A percentile compares a stretch with the other conserved stretches of the same genome.
These are phyloP conservation scores for Alfaro cultratus DNA, from an alignment of 2,797 vertebrate species.

Conservation along the genomic window DNA sequence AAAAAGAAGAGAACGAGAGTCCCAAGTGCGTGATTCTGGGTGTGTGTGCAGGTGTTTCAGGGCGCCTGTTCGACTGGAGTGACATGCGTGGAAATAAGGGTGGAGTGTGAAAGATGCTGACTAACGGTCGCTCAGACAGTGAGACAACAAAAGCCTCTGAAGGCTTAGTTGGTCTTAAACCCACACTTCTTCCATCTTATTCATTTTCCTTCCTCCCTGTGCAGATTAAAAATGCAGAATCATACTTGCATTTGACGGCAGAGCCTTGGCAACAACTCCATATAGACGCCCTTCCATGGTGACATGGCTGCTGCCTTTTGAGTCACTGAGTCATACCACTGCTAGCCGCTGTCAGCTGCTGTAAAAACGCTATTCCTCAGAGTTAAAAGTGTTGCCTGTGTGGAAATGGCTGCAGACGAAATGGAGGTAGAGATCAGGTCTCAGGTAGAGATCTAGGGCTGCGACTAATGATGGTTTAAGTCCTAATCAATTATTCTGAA, in stretches of 20 bases:
- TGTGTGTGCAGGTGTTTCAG: slow-evolving; percentile 22
- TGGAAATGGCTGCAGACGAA: slow-evolving; percentile 51
- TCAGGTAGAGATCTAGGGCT: slow-evolving; percentile 2
- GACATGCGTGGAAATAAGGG: slow-evolving; percentile 56
- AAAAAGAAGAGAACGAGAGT: slow-evolving; percentile 41
- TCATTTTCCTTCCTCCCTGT: slow-evolving; percentile 8
- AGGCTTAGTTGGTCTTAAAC: background rate
- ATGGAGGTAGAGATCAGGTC: slow-evolving; percentile 43
- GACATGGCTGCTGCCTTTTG: slow-evolving; percentile 58
- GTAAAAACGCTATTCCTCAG: slow-evolving; percentile 61
- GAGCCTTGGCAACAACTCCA: slow-evolving; percentile 69
- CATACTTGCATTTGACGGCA: slow-evolving; percentile 54
- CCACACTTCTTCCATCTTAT: background rate
- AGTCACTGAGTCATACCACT: slow-evolving; percentile 77
- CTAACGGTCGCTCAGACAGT: slow-evolving; percentile 50
- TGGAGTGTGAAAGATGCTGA: slow-evolving; percentile 64
- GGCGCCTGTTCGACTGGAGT: slow-evolving; percentile 46
- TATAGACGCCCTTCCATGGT: slow-evolving; percentile 53
- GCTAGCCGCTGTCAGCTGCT: slow-evolving; percentile 61
- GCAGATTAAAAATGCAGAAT: slow-evolving; percentile 26
- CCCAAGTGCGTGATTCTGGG: slow-evolving; percentile 38
- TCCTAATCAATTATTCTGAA: too few species aligned
- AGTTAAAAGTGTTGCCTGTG: slow-evolving; percentile 51
- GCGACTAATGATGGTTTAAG: too few species aligned
- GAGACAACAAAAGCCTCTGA: slow-evolving; percentile 21